Evolutionary conservation across 2,113 vertebrate genomes (phyloP).

Genomic region (Neodon shergylaensis): DNA sequence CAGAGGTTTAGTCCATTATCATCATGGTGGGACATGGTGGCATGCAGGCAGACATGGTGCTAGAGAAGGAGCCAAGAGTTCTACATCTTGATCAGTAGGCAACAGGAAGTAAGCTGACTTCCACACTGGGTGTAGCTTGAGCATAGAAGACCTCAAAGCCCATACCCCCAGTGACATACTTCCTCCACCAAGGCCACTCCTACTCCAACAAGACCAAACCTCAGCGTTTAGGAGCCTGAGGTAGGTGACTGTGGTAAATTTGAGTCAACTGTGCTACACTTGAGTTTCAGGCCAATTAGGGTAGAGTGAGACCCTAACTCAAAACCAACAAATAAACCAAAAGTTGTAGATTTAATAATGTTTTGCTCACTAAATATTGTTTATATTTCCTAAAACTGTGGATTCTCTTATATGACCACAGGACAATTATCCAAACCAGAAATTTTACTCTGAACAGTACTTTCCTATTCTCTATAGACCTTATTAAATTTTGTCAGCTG

Average conservation of each 20-base stretch:
- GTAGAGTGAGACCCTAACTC: not conserved
- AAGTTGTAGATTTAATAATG: not conserved
- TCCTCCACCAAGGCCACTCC: not conserved
- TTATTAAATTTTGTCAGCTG: not conserved
- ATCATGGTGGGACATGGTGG: not conserved
- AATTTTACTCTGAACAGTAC: not conserved
- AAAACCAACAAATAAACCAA: not conserved
- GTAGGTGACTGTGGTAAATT: not conserved
- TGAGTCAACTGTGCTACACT: no score
- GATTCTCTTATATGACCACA: not conserved
- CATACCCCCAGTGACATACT: not conserved
- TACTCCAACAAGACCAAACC: not conserved
- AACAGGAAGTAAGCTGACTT: not conserved
- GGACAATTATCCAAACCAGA: not conserved
- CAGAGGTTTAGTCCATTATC: not conserved
- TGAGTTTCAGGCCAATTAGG: not conserved
- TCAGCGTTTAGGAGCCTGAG: not conserved
- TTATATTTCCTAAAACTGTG: slow-evolving; percentile 18
- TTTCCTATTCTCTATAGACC: not conserved
- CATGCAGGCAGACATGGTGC: not conserved
- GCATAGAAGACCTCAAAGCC: not conserved
- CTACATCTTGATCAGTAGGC: not conserved
- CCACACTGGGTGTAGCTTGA: not conserved
- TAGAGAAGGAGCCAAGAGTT: not conserved
- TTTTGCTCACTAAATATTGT: not conserved